Evolutionary conservation across 2,113 vertebrate genomes (phyloP).

Genomic region (Myrmecobius fasciatus): DNA sequence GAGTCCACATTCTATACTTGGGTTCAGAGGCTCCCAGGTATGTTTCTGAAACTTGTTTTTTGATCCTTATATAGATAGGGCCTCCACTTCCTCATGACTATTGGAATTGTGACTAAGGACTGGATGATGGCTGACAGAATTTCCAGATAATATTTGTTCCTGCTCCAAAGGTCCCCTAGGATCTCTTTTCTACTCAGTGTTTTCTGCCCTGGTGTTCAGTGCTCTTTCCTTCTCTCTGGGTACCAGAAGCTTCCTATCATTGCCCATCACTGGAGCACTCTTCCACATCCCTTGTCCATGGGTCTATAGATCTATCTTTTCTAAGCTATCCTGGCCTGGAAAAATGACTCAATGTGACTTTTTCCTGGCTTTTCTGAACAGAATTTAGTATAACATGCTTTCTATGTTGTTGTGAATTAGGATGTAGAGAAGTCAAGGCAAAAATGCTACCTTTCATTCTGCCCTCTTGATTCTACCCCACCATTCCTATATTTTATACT

Average conservation of each 20-base stretch:
- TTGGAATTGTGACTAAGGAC: neutral
- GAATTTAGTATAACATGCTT: neutral
- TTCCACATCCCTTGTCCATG: too few species aligned
- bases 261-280: neutral
- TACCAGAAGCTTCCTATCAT: neutral
- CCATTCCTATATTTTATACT: neutral
- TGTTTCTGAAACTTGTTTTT: neutral
- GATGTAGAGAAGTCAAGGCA: neutral
- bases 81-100: neutral
- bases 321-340: neutral
- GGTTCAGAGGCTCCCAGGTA: neutral
- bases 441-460: neutral
- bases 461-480: neutral
- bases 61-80: neutral
- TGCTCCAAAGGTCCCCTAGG: neutral
- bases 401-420: neutral
- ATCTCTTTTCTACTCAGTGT: neutral
- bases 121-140: neutral
- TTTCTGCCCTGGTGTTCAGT: neutral
- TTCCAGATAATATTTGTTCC: neutral
- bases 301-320: neutral
- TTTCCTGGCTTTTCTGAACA: neutral
- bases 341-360: neutral
- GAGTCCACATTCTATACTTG: neutral
- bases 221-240: neutral